These are phyloP conservation scores for Mustelus asterias DNA, from an alignment of 2,113 vertebrate genomes.

Conservation along the genomic window DNA sequence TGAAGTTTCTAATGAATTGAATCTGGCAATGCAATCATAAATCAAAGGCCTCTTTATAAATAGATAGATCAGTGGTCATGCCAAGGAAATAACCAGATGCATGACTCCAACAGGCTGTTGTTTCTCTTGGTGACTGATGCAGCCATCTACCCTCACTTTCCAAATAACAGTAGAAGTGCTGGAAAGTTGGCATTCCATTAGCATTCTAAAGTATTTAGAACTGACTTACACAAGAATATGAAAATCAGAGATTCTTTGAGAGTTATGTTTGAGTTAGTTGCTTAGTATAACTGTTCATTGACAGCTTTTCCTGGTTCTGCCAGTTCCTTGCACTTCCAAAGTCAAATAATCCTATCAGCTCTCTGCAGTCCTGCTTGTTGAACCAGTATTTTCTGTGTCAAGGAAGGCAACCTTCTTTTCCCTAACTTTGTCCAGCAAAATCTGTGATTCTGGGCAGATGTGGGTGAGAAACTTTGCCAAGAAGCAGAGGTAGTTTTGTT, in stretches of 20 bases:
- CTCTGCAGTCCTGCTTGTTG: not conserved
- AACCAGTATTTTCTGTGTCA: not conserved
- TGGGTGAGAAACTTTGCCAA: not conserved
- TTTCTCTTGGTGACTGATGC: not conserved
- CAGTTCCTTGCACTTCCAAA: not conserved
- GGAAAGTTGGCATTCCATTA: not conserved
- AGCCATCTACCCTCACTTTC: not conserved
- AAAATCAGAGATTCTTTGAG: not conserved
- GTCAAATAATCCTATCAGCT: not conserved
- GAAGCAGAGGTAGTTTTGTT: no score
- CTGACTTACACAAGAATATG: not conserved
- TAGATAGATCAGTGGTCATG: not conserved
- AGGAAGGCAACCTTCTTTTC: not conserved
- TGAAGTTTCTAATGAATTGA: no score
- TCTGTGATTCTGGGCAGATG: not conserved
- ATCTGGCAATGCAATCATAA: no score
- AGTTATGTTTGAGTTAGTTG: not conserved
- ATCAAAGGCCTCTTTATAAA: no score
- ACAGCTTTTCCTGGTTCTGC: not conserved
- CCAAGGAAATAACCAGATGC: not conserved
- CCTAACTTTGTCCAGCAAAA: not conserved
- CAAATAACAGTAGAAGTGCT: not conserved
- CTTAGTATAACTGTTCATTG: not conserved
- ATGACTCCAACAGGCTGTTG: not conserved
- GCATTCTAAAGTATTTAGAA: not conserved